Evolutionary conservation across 2,113 vertebrate species (phyloP).

Genomic region (Neodontobutis hainanensis): DNA sequence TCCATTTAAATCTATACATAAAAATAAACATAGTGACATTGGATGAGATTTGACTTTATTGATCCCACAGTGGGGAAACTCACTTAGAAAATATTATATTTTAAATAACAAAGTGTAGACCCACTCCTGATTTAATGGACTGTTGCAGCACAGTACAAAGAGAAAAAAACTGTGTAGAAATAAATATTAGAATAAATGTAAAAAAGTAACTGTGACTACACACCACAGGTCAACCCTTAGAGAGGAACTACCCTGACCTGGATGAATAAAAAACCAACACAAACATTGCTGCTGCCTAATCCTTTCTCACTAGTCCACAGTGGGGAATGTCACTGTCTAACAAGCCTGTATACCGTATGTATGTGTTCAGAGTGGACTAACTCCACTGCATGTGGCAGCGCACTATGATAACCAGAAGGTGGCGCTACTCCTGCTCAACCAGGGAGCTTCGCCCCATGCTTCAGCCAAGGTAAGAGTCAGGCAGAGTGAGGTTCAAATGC

Average conservation of each 20-base stretch:
- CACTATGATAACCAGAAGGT: constrained; percentile 99
- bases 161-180: too few species aligned
- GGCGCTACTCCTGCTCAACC: constrained; percentile 95
- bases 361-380: constrained; percentile 94
- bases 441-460: constrained; percentile 95
- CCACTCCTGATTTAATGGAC: too few species aligned
- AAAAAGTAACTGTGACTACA: too few species aligned
- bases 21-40: too few species aligned
- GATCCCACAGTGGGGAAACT: too few species aligned
- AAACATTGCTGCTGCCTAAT: neutral
- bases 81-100: too few species aligned
- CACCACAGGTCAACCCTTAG: neutral
- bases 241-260: neutral
- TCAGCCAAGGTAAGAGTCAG: constrained; percentile 90
- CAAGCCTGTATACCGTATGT: constrained; percentile 33
- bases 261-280: neutral
- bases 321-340: constrained; percentile 25
- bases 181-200: too few species aligned
- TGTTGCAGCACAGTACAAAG: too few species aligned
- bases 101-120: too few species aligned
- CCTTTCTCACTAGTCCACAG: neutral
- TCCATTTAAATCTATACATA: too few species aligned
- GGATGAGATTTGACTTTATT: too few species aligned
- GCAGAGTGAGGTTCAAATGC: neutral
- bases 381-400: constrained; percentile 98